Percentiles rank a stretch among this genome's conserved stretches.
Conservation (phyloP, 2,888 invertebrate genomes). For the Conops quadrifasciatus region DNA sequence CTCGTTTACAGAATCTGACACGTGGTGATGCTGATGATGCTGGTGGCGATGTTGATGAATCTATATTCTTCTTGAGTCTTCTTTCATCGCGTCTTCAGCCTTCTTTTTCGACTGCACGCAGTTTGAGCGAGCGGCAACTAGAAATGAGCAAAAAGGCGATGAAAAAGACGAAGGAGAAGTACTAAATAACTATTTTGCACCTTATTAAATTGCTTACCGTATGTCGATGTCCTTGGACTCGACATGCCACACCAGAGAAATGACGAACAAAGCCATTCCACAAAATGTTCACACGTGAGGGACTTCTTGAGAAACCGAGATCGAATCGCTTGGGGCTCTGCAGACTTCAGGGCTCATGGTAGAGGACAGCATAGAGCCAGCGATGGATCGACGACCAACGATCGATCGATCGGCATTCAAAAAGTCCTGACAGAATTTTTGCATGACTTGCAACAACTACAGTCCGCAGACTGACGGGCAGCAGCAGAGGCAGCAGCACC, state of each 20-base stretch:
- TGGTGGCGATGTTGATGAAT: too few species aligned
- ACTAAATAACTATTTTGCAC: constrained; percentile 34
- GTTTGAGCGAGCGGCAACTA: constrained; percentile 37
- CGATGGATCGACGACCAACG: neutral
- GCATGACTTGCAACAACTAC: constrained; percentile 25
- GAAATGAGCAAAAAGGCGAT: constrained; percentile 15
- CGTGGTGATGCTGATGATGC: too few species aligned
- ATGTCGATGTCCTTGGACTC: neutral
- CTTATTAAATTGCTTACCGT: neutral
- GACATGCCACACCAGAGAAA: neutral
- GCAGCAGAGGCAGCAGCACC: constrained; percentile 19
- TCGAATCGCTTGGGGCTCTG: too few species aligned
- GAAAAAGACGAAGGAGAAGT: constrained; percentile 34
- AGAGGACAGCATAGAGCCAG: neutral
- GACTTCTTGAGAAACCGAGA: neutral
- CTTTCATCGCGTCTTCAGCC: constrained; percentile 26
- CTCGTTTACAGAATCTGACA: too few species aligned
- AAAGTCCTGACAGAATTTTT: constrained; percentile 23
- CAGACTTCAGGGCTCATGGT: neutral
- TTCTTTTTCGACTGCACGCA: constrained; percentile 37
- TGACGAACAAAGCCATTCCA: neutral
- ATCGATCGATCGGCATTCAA: neutral
- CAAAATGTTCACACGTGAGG: neutral
- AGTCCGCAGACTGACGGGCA: too few species aligned
- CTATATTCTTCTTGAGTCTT: too few species aligned